Evolutionary conservation across 2,888 invertebrate genomes (phyloP), one percentile per base, ranked within the genome.

Genomic region (Pterostichus niger): DNA sequence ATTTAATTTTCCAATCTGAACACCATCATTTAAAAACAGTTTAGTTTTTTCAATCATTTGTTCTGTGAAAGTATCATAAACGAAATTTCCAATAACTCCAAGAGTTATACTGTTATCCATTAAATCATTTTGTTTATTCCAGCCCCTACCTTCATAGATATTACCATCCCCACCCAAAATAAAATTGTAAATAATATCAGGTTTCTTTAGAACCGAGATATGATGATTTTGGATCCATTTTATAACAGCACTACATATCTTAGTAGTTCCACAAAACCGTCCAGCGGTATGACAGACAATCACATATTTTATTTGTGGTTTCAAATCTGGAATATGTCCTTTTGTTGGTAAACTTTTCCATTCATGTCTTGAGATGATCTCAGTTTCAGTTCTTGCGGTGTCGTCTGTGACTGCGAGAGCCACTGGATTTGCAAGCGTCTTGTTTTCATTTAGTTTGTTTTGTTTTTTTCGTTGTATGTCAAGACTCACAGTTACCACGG

Each of bases 161-260:
- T 90, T 90, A 6, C 92, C 92, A 87, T 93, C 93, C 40, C 91
- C 91, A 6, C 92, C 93, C 78, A 93, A 90, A 85, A 92, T 85
- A 84, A 91, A 92, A 85, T 89, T 90, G 85, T 89, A 90, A 9
- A 88, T 89, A 78, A 92, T 91, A 86, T 92, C 92, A 2, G 90
- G 89, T 73, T 89, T 87, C 40, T 87, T 87, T 84, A 89, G 89
- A 82, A 88, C 88, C 0, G 88, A 88, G 83, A 91, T 89, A 61
- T 92, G 91, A 11, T 90, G 87, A 83, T 90, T 88, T 86, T 92
- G 92, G 54, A 91, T 89, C 54, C 89, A 89, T 46, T 89, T 88
- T 88, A 92, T 90, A 85, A 90, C 89, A 44, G 87, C 86, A 31
- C 90, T 89, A 85, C 92, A 92, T 31, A 87, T 88, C 46, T 88